Evolutionary conservation across 2,113 vertebrate genomes (phyloP), one percentile per base, ranked within the genome.

Genomic region (Typhlomys cinereus): DNA sequence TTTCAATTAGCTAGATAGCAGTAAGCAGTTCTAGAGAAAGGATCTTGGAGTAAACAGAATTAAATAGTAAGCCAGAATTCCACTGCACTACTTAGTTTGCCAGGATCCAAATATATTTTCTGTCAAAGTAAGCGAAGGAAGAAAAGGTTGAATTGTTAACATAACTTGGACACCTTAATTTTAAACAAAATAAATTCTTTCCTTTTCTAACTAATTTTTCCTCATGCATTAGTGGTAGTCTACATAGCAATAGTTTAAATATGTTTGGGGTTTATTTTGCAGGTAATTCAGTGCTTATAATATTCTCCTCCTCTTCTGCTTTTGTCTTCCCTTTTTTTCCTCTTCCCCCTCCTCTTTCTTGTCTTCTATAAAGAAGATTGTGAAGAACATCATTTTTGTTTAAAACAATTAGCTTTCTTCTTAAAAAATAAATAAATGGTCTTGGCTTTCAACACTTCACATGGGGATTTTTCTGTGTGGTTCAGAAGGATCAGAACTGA

Each of bases 241-340:
- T 52, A 48, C 14, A 62, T 6, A n/a, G 6, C 12, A 5, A 25
- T 23, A 85, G 4, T n/a, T 15, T 14, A 82, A 12, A 5, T 88
- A 15, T 1, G 59, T 46, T 11, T 54, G 14, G 34, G 27, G 10
- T 23, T 79, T 41, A 18, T 1, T 80, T 4, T 85, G 29, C 20
- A 73, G 44, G 48, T 0, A 39, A 29, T 46, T 1, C 17, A 62
- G 71, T 17, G 61, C 4, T 85, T 46, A n/a, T 59, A 69, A 67
- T 82, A 14, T 1, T 1, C 39, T 3, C 2, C 46, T 2, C 1
- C 1, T 0, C 36, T 5, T 71, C 64, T 46, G 3, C 15, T 78
- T n/a, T 4, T 59, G 39, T 39, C 54, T 76, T 76, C 57, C 34
- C 36, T 27, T 64, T 50, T 20, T 66, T 31, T 70, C 29, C 7